These are phyloP conservation scores for Sialis lutaria DNA, from an alignment of 2,888 invertebrate genomes.

Conservation along the genomic window DNA sequence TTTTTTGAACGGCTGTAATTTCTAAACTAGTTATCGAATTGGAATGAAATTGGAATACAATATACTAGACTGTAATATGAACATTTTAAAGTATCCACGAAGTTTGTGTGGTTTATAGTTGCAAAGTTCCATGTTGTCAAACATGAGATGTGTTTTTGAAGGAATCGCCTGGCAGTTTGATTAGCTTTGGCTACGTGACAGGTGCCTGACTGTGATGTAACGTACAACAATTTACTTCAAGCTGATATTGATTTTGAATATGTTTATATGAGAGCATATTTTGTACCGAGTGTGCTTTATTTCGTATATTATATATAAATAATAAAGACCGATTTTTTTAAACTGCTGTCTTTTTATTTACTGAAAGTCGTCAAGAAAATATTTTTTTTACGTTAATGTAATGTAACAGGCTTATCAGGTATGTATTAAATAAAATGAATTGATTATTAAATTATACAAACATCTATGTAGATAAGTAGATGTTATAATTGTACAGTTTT, in stretches of 20 bases:
- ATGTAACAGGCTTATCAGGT: neutral
- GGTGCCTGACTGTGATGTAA: neutral
- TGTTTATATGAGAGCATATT: constrained; percentile 19
- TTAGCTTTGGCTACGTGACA: neutral
- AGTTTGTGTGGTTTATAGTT: neutral
- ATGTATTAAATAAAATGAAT: constrained; percentile 2
- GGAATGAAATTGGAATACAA: too few relatives aligned
- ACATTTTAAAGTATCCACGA: neutral
- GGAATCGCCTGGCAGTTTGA: neutral
- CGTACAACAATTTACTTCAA: neutral
- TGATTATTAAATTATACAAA: too few relatives aligned
- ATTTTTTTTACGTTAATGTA: too few relatives aligned
- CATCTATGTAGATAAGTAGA: too few relatives aligned
- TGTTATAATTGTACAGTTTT: too few relatives aligned
- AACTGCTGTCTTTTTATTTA: too few relatives aligned
- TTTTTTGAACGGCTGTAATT: too few relatives aligned
- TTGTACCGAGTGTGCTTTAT: constrained; percentile 31
- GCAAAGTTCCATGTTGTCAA: neutral
- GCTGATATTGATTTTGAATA: constrained; percentile 12
- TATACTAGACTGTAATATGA: too few relatives aligned
- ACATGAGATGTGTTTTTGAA: neutral
- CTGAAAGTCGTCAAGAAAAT: too few relatives aligned
- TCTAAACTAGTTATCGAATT: too few relatives aligned
- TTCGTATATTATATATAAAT: constrained; percentile 16
- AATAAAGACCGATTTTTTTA: constrained; percentile 28